These are phyloP conservation scores for Agrilus mali DNA, from an alignment of 2,888 invertebrate species.

Conservation along the genomic window DNA sequence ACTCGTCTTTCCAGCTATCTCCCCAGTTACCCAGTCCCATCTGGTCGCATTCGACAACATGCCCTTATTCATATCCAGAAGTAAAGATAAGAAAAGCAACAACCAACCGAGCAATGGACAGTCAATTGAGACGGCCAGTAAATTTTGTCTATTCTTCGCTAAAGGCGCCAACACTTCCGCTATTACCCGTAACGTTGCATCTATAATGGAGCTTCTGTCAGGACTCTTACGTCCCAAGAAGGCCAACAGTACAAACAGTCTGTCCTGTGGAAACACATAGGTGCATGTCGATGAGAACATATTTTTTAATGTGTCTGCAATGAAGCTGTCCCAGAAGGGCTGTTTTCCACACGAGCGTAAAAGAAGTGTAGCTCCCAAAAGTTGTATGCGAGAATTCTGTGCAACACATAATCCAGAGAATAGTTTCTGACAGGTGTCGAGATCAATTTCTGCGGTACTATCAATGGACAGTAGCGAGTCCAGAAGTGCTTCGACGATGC, in stretches of 20 bases:
- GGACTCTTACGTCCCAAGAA: constrained; percentile 74
- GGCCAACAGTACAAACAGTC: constrained; percentile 75
- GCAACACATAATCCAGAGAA: constrained; percentile 64
- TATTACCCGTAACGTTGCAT: constrained; percentile 47
- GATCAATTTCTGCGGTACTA: constrained; percentile 24
- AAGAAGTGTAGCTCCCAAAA: constrained; percentile 64
- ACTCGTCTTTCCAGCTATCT: constrained; percentile 37
- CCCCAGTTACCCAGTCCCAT: constrained; percentile 87
- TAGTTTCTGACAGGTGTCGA: constrained; percentile 45
- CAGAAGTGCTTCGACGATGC: constrained; percentile 68
- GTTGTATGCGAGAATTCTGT: constrained; percentile 66
- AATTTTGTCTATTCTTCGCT: constrained; percentile 28
- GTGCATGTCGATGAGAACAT: constrained; percentile 71
- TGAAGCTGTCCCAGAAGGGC: constrained; percentile 79
- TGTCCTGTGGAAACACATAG: constrained; percentile 73
- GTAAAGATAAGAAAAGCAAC: constrained; percentile 60
- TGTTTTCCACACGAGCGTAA: constrained; percentile 52
- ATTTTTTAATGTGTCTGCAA: constrained; percentile 68
- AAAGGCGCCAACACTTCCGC: constrained; percentile 43
- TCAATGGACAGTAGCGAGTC: constrained; percentile 55
- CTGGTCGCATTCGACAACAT: constrained; percentile 37
- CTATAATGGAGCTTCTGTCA: constrained; percentile 50
- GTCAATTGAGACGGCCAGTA: constrained; percentile 46
- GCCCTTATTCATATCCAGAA: constrained; percentile 40
- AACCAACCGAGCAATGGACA: constrained; percentile 62